Conservation (phyloP, 1,140 invertebrate species). For the Orussus abietinus region DNA sequence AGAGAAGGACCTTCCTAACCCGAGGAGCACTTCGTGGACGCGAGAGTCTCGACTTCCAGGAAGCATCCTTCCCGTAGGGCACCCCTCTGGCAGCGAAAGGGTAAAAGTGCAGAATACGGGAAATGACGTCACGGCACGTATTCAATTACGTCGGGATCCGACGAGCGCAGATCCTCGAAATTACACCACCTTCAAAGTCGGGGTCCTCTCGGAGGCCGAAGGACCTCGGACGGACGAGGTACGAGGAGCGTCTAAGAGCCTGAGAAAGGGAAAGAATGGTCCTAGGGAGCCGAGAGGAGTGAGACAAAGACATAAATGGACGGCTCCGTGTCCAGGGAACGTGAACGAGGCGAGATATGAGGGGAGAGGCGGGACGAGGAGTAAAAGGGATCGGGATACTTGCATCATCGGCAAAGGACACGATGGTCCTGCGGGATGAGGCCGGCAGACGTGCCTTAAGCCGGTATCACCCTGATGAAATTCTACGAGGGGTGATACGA, state of each 20-base stretch:
- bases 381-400: slow-evolving; percentile 6
- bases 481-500: slow-evolving; percentile 24
- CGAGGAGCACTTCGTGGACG: too few species aligned
- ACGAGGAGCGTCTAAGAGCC: slow-evolving; percentile 8
- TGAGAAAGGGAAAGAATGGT: neutral
- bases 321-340: slow-evolving; percentile 15
- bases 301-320: slow-evolving; percentile 8
- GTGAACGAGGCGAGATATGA: slow-evolving; percentile 16
- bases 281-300: slow-evolving; percentile 1
- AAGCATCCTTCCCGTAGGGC: too few species aligned
- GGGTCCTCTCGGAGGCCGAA: too few species aligned
- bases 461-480: slow-evolving; percentile 29
- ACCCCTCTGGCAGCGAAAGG: slow-evolving; percentile 12
- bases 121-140: slow-evolving; percentile 38
- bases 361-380: slow-evolving; percentile 3
- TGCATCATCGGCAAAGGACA: too few species aligned
- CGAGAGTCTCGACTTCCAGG: too few species aligned
- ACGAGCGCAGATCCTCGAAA: slow-evolving; percentile 23
- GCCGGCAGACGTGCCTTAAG: slow-evolving; percentile 15
- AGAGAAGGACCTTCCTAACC: too few species aligned
- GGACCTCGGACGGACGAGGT: neutral
- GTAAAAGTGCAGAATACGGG: slow-evolving; percentile 18
- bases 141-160: slow-evolving; percentile 40
- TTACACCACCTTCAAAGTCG: slow-evolving; percentile 22
- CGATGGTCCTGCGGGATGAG: slow-evolving; percentile 4